Base-by-base conservation (phyloP, 2,888 invertebrate species). In the Lycophotia porphyrea region DNA sequence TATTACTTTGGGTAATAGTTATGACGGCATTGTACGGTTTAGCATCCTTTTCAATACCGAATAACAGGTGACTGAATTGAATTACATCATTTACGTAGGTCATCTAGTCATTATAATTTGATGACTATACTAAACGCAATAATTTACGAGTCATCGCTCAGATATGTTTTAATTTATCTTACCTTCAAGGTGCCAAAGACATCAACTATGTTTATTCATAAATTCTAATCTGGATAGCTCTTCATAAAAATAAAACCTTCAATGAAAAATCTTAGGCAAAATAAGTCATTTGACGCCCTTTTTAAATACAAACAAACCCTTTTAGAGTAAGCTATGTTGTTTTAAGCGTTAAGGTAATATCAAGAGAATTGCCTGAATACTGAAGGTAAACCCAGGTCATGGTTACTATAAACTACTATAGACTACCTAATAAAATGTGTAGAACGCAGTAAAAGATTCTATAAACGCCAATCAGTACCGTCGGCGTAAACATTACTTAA, bases 181-280 rank as follows among this genome's bases (percentile, higher is more conserved):
- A 78, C 76, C 81, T 81, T 79, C 52, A 49, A 24, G 13, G 8
- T 13, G 18, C 70, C 27, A 77, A 65, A 76, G 39, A 52, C 71
- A 85, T 58, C 65, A 73, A 70, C 34, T 18, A 78, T 79, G 66
- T 79, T 78, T 78, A 87, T 85, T 81, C 74, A 87, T 83, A 64
- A 70, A 84, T 84, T 73, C 42, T 81, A 78, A 75, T 87, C 78
- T 83, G 36, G 81, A 87, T 86, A 86, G 42, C 72, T 49, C 5
- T 15, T 63, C 27, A 58, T 68, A 71, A 61, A 78, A 67, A 73
- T 70, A 76, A 83, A 78, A 74, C 81, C 68, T 71, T 77, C 71
- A 79, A 83, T 80, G 70, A 58, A 71, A 79, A 81, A 82, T 76
- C 81, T 74, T 76, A 71, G 24, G 47, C 80, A 82, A 74, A 80